phyloP scores from a whole-genome alignment of 92 coral and sea anemone species.

The Meandrina meandrites region DNA sequence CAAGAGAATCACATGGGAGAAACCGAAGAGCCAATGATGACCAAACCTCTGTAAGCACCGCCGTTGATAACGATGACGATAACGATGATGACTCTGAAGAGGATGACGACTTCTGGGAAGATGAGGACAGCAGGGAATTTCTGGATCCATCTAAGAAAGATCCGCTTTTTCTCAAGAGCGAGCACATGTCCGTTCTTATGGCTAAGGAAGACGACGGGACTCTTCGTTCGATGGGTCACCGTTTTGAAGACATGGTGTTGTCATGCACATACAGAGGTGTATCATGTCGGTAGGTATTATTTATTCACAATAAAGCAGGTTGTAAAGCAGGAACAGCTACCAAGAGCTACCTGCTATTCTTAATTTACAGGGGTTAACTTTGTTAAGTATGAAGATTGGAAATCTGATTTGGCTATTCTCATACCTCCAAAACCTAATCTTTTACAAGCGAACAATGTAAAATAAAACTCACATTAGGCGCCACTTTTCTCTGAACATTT shows the following conservation, averaged over 20 bases:
- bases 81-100: slow-evolving; percentile 8
- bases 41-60: neutral
- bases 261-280: slow-evolving; percentile 80
- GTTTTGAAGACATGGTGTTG: slow-evolving; percentile 72
- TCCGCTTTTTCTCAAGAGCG: slow-evolving; percentile 21
- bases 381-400: neutral
- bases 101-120: slow-evolving; percentile 4
- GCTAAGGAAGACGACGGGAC: neutral
- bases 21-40: slow-evolving; percentile 1
- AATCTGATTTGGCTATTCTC: neutral
- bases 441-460: too few relatives aligned
- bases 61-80: neutral
- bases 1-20: neutral
- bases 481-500: too few relatives aligned
- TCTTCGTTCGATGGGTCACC: slow-evolving; percentile 60
- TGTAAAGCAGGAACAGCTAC: too few relatives aligned
- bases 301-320: too few relatives aligned
- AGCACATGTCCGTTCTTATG: slow-evolving; percentile 22
- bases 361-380: too few relatives aligned
- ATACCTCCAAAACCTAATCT: too few relatives aligned
- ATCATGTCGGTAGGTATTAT: slow-evolving; percentile 58
- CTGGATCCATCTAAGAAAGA: slow-evolving; percentile 26
- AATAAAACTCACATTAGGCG: too few relatives aligned
- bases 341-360: too few relatives aligned
- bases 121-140: neutral